These are phyloP conservation scores for Caenorhabditis imperialis DNA, from an alignment of 2,888 invertebrate species.

Conservation along the genomic window DNA sequence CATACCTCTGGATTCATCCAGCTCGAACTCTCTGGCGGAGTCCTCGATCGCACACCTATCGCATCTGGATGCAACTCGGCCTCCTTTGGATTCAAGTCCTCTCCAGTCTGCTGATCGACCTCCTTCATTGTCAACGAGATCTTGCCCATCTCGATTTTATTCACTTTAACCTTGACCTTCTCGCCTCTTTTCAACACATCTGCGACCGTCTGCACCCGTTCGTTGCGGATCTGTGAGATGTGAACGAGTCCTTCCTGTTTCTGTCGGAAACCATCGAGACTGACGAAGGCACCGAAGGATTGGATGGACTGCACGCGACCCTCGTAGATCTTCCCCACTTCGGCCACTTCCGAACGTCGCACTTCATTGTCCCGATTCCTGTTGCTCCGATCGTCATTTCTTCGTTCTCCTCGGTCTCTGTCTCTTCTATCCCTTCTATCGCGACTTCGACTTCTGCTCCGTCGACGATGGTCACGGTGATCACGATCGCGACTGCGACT, in stretches of 20 bases:
- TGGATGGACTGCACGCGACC: slow-evolving; percentile 96
- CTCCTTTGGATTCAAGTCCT: slow-evolving; percentile 88
- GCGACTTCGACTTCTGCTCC: slow-evolving; percentile 40
- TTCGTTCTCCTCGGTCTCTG: slow-evolving; percentile 10
- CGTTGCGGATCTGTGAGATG: slow-evolving; percentile 84
- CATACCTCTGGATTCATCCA: slow-evolving; percentile 70
- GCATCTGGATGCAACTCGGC: slow-evolving; percentile 65
- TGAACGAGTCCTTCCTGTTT: slow-evolving; percentile 96
- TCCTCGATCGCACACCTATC: slow-evolving; percentile 64
- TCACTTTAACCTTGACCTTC: slow-evolving; percentile 85
- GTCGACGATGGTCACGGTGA: slow-evolving; percentile 4
- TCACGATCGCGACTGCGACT: slow-evolving; percentile 42
- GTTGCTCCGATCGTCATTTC: slow-evolving; percentile 12
- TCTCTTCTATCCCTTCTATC: slow-evolving; percentile 31
- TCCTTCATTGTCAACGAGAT: slow-evolving; percentile 84
- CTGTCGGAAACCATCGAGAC: slow-evolving; percentile 90
- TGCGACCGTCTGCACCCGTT: slow-evolving; percentile 90
- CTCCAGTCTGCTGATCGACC: slow-evolving; percentile 94
- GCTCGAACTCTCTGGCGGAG: slow-evolving; percentile 58
- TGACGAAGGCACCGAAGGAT: slow-evolving; percentile 93
- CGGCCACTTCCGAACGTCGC: slow-evolving; percentile 78
- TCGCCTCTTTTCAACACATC: slow-evolving; percentile 93
- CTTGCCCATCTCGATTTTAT: slow-evolving; percentile 93
- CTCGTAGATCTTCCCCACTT: slow-evolving; percentile 86
- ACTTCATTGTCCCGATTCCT: slow-evolving; percentile 3